Percentiles rank a stretch among this genome's conserved stretches.
Conservation (phyloP, 2,113 vertebrate species). For the Rhinogobius similis region DNA sequence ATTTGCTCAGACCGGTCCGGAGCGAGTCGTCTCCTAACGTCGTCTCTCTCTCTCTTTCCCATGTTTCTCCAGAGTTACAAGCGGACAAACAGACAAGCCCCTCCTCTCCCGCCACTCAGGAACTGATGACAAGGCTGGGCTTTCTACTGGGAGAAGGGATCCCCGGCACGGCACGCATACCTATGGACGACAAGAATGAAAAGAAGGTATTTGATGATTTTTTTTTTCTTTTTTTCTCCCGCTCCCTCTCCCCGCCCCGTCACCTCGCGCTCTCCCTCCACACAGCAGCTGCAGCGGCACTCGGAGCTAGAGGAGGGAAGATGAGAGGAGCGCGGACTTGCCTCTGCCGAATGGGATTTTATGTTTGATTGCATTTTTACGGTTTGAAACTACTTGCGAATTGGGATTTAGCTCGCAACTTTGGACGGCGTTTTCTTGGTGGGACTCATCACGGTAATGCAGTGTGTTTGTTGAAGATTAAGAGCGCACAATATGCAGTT, state of each 20-base stretch:
- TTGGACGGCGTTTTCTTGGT: conserved; percentile 34
- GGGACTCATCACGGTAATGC: conserved; percentile 59
- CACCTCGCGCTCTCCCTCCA: conserved; percentile 41
- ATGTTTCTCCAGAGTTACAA: conserved; percentile 81
- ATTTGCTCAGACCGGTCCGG: conserved; percentile 60
- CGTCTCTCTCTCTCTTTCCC: conserved; percentile 41
- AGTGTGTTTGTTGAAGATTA: conserved; percentile 36
- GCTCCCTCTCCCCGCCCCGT: conserved; percentile 36
- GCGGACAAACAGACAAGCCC: conserved; percentile 86
- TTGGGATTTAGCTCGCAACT: conserved; percentile 37
- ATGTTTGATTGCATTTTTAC: conserved; percentile 27
- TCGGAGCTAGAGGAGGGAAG: conserved; percentile 44
- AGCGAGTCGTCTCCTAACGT: conserved; percentile 52
- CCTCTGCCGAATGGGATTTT: conserved; percentile 53
- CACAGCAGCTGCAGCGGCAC: conserved; percentile 63
- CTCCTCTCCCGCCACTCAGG: conserved; percentile 96
- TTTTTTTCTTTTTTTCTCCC: conserved; percentile 28
- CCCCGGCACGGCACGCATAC: conserved; percentile 88
- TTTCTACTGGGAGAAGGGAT: conserved; percentile 99
- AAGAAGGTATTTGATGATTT: conserved; percentile 87
- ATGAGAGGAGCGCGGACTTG: conserved; percentile 40
- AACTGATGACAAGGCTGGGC: conserved; percentile 97
- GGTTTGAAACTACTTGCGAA: conserved; percentile 35
- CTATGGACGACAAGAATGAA: conserved; percentile 93
- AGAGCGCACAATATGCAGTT: not conserved